Evolutionary conservation across 1,140 invertebrate species (phyloP), one percentile per base, ranked within the genome.

Genomic region (Drosophila insularis): DNA sequence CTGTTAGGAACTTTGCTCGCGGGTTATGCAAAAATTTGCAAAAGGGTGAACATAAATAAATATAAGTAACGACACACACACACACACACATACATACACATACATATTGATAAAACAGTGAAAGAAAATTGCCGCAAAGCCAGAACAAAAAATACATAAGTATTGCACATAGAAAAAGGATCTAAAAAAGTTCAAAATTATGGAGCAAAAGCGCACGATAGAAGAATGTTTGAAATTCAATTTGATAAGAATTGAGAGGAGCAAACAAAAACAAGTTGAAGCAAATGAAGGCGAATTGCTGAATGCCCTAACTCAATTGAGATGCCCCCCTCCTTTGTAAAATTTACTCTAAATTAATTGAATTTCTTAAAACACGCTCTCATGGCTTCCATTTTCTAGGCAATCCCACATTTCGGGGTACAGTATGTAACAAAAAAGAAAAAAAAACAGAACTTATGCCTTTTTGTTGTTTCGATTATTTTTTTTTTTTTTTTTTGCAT

Each of bases 91-190:
- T n/a, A 46, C 17, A 46, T 17, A 46, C 77, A 73, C 76, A 68
- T 80, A 87, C 80, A 89, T 80, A 87, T 87, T 87, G 84, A 87
- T 87, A 87, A 87, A 87, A 87, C 84, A 87, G 80, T 84, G 84
- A 78, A 87, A 74, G 80, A 78, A 89, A 81, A 86, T 87, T 81
- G 82, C 81, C 78, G 78, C 78, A 86, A 63, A 75, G 62, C 53
- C 75, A 75, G 54, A 58, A 53, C 64, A 63, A 58, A 79, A 75
- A 67, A 66, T 68, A 64, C 27, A 81, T 2, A 82, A 46, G 46
- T 61, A 53, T 19, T 55, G 37, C 37, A 60, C 5, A 60, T 58
- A 23, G 58, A 21, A 50, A 50, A 32, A 2, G 61, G 27, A 27
- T 62, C 37, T 46, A 63, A 55, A 63, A 46, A 53, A 23, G 17